Conservation (phyloP, 30 jellyfish, hydroid and myxozoan genomes). For the Haliclystus octoradiatus region DNA sequence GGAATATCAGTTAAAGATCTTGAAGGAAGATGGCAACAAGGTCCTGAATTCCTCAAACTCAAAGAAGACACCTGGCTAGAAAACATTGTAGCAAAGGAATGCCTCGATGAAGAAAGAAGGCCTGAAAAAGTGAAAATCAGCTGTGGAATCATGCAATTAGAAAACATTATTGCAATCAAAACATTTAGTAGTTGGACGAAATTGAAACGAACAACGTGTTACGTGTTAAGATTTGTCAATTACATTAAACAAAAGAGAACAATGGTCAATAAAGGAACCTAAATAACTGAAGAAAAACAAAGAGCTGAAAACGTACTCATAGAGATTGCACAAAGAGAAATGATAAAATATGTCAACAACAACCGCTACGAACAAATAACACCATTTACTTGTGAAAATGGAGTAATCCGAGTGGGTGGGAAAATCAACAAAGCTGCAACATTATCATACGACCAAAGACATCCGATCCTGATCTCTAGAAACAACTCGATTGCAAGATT, state of each 20-base stretch:
- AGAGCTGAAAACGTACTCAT: constrained; percentile 19
- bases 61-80: constrained; percentile 32
- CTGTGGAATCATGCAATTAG: too few relatives aligned
- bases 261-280: too few relatives aligned
- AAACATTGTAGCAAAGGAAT: constrained; percentile 7
- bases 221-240: constrained; percentile 30
- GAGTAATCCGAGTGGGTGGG: too few relatives aligned
- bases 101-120: constrained; percentile 11
- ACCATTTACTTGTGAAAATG: too few relatives aligned
- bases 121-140: constrained; percentile 3
- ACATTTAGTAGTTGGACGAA: constrained; percentile 30
- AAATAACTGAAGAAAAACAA: too few relatives aligned
- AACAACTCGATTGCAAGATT: too few relatives aligned
- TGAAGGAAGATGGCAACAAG: constrained; percentile 41
- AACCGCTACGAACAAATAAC: too few relatives aligned
- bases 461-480: too few relatives aligned
- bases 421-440: too few relatives aligned
- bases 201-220: constrained; percentile 26
- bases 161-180: constrained; percentile 13
- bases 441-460: too few relatives aligned
- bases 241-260: constrained; percentile 14
- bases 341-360: too few relatives aligned
- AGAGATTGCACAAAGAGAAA: too few relatives aligned
- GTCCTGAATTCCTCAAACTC: constrained; percentile 40
- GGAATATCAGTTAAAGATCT: constrained; percentile 38